Conservation (phyloP, 30 jellyfish, hydroid and myxozoan genomes). For the Mastigias papua region DNA sequence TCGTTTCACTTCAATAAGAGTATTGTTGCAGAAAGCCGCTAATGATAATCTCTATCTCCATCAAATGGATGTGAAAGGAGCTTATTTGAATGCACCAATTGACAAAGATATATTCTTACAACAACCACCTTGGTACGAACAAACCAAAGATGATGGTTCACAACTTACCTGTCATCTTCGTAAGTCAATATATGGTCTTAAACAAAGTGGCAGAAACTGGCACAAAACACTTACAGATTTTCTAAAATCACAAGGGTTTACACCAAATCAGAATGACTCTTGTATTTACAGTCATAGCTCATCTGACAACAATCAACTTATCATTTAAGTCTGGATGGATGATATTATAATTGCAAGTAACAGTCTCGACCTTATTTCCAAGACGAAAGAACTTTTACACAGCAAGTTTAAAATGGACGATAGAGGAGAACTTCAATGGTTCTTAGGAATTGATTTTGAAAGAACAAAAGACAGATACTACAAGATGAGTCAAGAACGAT, state of each 20-base stretch:
- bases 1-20: slow-evolving; percentile 39
- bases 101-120: slow-evolving; percentile 18
- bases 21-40: slow-evolving; percentile 32
- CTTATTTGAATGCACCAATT: slow-evolving; percentile 40
- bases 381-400: too few relatives aligned
- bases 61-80: slow-evolving; percentile 56
- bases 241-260: slow-evolving; percentile 33
- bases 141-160: not conserved
- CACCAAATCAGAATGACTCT: slow-evolving; percentile 10
- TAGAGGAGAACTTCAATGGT: too few relatives aligned
- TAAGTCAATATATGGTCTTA: slow-evolving; percentile 19
- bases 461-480: too few relatives aligned
- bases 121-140: slow-evolving; percentile 39
- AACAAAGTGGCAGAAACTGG: slow-evolving; percentile 40
- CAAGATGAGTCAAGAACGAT: too few relatives aligned
- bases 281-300: not conserved
- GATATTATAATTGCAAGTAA: too few relatives aligned
- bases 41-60: slow-evolving; percentile 27
- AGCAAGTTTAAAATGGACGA: too few relatives aligned
- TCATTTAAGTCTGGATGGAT: not conserved
- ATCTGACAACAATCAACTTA: not conserved
- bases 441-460: too few relatives aligned
- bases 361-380: too few relatives aligned
- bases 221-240: slow-evolving; percentile 15
- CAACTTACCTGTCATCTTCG: slow-evolving; percentile 26